Conservation (phyloP, 2,888 invertebrate genomes). For the Mechanitis mazaeus region DNA sequence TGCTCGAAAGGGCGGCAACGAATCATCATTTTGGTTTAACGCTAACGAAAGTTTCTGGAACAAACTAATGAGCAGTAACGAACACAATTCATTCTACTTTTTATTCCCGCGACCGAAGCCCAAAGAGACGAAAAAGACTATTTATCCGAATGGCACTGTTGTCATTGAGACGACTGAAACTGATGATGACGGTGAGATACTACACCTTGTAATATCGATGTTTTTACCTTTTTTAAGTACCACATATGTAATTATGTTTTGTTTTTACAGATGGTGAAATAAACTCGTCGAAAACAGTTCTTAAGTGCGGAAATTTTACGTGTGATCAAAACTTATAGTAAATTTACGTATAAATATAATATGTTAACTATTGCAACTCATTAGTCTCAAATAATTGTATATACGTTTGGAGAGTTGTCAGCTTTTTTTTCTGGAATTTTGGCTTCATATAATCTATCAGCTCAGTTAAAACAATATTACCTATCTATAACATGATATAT, state of each 20-base stretch:
- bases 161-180: constrained; percentile 1
- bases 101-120: constrained; percentile 38
- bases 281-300: background rate
- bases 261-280: background rate
- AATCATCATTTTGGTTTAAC: constrained; percentile 4
- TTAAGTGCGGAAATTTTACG: background rate
- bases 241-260: background rate
- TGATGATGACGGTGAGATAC: background rate
- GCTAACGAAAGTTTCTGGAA: constrained; percentile 27
- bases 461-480: too few species aligned
- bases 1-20: background rate
- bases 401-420: background rate
- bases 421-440: background rate
- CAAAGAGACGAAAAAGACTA: constrained; percentile 39
- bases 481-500: too few species aligned
- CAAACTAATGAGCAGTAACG: constrained; percentile 28
- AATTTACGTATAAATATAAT: too few species aligned
- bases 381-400: constrained; percentile 5
- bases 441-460: too few species aligned
- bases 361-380: background rate
- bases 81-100: constrained; percentile 37
- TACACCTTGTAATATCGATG: background rate
- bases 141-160: constrained; percentile 48
- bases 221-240: background rate
- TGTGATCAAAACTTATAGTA: background rate